phyloP scores from a whole-genome alignment of 2,113 vertebrate genomes.

The Tragelaphus buxtoni region DNA sequence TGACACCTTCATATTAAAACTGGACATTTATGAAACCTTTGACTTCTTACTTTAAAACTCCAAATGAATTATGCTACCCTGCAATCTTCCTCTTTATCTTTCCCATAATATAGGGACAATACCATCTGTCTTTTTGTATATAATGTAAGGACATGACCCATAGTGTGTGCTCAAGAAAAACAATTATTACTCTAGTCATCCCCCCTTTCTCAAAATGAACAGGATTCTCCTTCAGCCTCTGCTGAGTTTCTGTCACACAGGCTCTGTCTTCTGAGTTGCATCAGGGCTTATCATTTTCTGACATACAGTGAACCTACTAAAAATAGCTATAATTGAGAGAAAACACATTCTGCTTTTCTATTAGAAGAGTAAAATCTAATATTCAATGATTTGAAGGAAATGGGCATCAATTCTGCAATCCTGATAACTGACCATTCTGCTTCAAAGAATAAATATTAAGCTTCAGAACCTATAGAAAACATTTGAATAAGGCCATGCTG shows the following conservation, averaged over 20 bases:
- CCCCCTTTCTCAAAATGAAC: neutral
- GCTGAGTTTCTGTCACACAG: neutral
- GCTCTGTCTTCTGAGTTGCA: neutral
- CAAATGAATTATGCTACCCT: neutral
- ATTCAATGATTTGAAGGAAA: slow-evolving; percentile 20
- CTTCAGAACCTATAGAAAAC: neutral
- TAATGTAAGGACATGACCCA: neutral
- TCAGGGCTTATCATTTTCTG: neutral
- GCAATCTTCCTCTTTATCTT: neutral
- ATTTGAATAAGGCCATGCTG: neutral
- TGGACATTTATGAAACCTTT: neutral
- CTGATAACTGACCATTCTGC: neutral
- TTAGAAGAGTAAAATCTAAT: slow-evolving; percentile 6
- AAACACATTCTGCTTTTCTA: slow-evolving; percentile 7
- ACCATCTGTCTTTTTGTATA: neutral
- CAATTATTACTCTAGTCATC: neutral
- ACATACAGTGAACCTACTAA: neutral
- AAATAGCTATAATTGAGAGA: neutral
- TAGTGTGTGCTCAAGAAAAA: neutral
- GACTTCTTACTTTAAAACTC: neutral
- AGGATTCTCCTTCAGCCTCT: neutral
- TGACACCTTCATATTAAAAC: neutral
- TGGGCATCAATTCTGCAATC: neutral
- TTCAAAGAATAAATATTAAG: neutral
- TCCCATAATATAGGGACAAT: neutral